Percentiles rank a stretch among this genome's conserved stretches.
phyloP scores from a whole-genome alignment of 1,140 invertebrate species.

The Aphis craccivora region DNA sequence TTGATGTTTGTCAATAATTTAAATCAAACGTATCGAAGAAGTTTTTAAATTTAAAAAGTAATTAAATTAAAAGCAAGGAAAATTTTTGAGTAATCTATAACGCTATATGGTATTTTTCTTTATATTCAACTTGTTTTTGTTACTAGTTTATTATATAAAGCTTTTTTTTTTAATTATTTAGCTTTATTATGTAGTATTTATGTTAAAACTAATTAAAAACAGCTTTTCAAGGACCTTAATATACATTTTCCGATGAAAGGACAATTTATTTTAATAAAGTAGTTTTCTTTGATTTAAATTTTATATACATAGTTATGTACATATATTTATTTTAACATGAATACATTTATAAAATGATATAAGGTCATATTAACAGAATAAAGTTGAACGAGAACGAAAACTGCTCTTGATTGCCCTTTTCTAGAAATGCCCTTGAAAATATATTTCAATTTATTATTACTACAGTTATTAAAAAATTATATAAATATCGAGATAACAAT shows the following conservation, averaged over 20 bases:
- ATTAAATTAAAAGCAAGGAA: background rate
- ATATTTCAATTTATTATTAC: background rate
- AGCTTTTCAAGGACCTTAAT: background rate
- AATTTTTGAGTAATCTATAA: background rate
- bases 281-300: conserved; percentile 4
- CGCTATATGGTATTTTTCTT: background rate
- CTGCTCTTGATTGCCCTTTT: conserved; percentile 21
- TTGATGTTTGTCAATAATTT: background rate
- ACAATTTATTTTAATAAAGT: background rate
- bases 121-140: background rate
- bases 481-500: conserved; percentile 1
- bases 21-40: background rate
- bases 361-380: background rate
- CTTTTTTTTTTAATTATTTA: background rate
- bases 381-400: background rate
- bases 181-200: background rate
- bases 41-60: background rate
- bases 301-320: background rate
- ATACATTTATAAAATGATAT: background rate
- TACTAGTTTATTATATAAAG: background rate
- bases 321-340: background rate
- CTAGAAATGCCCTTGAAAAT: conserved; percentile 27
- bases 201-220: background rate
- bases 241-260: background rate
- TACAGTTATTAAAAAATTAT: background rate